Percentiles rank a stretch among this genome's conserved stretches.
phyloP scores from a whole-genome alignment of 2,797 vertebrate genomes.

The Sebastes nivosus region DNA sequence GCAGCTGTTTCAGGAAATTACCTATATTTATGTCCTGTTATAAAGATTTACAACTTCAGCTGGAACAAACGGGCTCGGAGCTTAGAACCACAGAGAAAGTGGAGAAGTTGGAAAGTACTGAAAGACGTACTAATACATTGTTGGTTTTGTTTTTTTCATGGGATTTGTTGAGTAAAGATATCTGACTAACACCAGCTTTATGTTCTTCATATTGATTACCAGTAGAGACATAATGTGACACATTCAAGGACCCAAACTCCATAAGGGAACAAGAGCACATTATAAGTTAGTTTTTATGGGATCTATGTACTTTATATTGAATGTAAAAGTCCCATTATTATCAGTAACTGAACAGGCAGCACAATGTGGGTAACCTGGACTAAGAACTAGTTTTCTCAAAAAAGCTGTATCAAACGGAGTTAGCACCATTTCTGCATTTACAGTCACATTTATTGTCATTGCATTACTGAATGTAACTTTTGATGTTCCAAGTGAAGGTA shows the following conservation, averaged over 20 bases:
- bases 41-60: too few relatives aligned
- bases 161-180: neutral
- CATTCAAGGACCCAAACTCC: neutral
- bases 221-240: neutral
- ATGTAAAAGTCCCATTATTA: neutral
- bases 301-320: neutral
- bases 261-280: neutral
- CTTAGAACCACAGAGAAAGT: neutral
- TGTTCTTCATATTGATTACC: neutral
- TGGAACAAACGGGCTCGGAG: too few relatives aligned
- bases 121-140: neutral
- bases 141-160: too few relatives aligned
- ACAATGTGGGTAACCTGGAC: neutral
- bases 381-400: neutral
- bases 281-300: neutral
- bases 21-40: too few relatives aligned
- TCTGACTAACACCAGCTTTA: neutral
- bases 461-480: neutral
- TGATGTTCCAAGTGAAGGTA: neutral
- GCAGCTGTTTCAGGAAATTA: too few relatives aligned
- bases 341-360: neutral
- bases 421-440: neutral
- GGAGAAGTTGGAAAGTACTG: neutral
- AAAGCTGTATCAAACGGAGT: neutral
- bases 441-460: neutral